phyloP scores from a whole-genome alignment of 1,140 invertebrate species.

The Bombus soroeensis region DNA sequence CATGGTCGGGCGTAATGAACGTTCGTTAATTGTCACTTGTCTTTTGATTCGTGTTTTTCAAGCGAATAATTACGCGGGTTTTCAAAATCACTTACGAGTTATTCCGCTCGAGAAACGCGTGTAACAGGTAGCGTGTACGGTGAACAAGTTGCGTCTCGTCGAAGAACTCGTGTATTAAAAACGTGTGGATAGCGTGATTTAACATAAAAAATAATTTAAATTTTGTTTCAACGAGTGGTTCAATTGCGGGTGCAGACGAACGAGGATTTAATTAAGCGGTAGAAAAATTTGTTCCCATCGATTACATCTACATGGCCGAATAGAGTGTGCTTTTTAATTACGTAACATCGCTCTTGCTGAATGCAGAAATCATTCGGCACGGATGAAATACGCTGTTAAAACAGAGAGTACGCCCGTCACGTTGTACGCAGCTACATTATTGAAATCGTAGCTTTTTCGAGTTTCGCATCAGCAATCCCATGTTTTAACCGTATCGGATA shows the following conservation, averaged over 20 bases:
- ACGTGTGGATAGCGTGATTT: not conserved
- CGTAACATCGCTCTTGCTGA: not conserved
- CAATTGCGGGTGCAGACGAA: not conserved
- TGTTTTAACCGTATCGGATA: not conserved
- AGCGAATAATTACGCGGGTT: not conserved
- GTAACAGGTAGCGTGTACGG: not conserved
- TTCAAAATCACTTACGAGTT: not conserved
- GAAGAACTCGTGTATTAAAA: not conserved
- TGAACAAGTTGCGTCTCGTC: not conserved
- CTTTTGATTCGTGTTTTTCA: not conserved
- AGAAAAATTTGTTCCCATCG: not conserved
- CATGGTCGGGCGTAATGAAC: not conserved
- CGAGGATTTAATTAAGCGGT: not conserved
- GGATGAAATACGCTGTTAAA: not conserved
- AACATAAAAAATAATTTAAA: not conserved
- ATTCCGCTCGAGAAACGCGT: not conserved
- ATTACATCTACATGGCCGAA: not conserved
- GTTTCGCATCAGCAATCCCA: not conserved
- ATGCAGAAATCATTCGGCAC: not conserved
- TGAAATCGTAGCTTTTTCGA: not conserved
- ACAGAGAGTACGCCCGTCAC: not conserved
- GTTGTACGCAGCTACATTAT: not conserved
- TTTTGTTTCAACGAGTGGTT: not conserved
- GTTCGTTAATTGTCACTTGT: not conserved
- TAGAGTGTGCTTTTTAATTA: not conserved